Evolutionary conservation across 2,888 invertebrate species (phyloP), one percentile per base, ranked within the genome.

Genomic region (Sinopyrophorus schimmeli): DNA sequence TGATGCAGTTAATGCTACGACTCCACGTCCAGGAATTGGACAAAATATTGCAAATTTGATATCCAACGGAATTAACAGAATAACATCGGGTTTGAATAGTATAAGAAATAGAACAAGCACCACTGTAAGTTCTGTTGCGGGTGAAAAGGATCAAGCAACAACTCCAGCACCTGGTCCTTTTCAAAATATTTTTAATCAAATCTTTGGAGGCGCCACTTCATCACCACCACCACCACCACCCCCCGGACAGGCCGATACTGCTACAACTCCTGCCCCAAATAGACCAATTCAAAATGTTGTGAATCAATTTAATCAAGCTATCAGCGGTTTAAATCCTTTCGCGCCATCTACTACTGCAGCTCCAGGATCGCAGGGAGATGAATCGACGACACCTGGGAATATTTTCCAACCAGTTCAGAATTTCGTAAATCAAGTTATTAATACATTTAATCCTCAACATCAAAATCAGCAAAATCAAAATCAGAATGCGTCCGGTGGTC

Each of bases 261-360:
- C n/a, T n/a, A n/a, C n/a, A n/a, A n/a, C 46, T 15, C 14, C 51
- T 15, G 49, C 52, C n/a, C 42, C 54, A 14, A 28, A 32, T 24
- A 48, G 41, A 17, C 49, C 47, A 3, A 7, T 51, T 2, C 57
- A 58, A 31, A 46, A 57, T 6, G 47, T 44, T 2, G 39, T 55
- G 30, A 49, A 38, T 27, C 49, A 42, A 31, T 24, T 42, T n/a
- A 37, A 31, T 2, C 44, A 49, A 31, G 53, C 27, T 4, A 42
- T 48, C n/a, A 43, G 30, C 14, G 31, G 32, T 20, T 40, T 56
- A 6, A 61, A 61, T 44, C 57, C 58, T 7, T 61, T 61, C 23
- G 48, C 52, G 32, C 58, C 39, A 11, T 35, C 20, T 17, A 30
- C 57, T 7, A 37, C 52, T 2, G 23, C 40, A 7, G 44, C 51